phyloP scores from a whole-genome alignment of 2,888 invertebrate genomes.

The Spilosoma lubricipeda region DNA sequence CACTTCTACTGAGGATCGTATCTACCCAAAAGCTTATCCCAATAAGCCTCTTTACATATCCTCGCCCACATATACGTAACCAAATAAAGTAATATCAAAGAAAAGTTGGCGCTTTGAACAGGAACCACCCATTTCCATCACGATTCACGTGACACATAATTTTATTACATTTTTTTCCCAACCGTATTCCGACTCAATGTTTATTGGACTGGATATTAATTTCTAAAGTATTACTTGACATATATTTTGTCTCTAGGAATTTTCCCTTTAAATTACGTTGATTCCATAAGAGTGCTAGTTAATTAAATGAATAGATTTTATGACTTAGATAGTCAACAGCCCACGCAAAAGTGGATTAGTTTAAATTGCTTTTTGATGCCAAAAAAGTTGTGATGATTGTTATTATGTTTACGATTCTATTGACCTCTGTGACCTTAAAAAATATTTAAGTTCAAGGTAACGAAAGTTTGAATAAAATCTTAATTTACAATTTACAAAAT shows the following conservation, averaged over 20 bases:
- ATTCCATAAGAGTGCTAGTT: conserved; percentile 11
- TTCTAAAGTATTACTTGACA: conserved; percentile 49
- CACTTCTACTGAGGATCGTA: conserved; percentile 53
- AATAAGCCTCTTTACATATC: conserved; percentile 64
- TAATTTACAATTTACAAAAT: background rate
- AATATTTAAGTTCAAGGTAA: background rate
- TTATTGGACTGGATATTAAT: conserved; percentile 60
- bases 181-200: conserved; percentile 49
- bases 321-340: conserved; percentile 8
- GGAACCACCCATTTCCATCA: conserved; percentile 57
- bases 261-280: conserved; percentile 7
- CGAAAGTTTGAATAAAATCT: background rate
- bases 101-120: conserved; percentile 62
- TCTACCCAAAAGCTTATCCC: conserved; percentile 53
- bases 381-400: conserved; percentile 11
- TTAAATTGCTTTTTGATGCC: conserved; percentile 13
- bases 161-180: conserved; percentile 64
- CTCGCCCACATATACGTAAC: conserved; percentile 60
- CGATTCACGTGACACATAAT: conserved; percentile 63
- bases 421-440: conserved; percentile 10
- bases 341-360: conserved; percentile 17
- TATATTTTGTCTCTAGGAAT: conserved; percentile 24
- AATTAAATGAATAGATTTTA: conserved; percentile 27
- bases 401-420: conserved; percentile 12
- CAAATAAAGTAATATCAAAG: conserved; percentile 75